Conservation (phyloP, 1,140 invertebrate species). For the Nilaparvata lugens region DNA sequence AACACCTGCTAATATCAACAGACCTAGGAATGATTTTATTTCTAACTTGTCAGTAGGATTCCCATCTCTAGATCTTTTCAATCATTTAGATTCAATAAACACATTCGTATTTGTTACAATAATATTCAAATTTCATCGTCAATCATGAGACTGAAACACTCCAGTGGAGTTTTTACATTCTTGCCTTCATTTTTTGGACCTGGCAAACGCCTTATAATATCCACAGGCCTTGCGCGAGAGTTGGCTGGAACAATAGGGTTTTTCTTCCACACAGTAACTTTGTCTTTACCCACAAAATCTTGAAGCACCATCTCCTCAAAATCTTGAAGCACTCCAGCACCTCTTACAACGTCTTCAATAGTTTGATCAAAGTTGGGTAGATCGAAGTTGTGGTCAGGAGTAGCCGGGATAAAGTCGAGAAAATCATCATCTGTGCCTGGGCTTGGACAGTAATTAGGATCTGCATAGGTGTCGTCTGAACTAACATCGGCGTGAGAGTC, state of each 20-base stretch:
- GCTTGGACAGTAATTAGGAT: not conserved
- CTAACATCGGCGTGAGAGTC: not conserved
- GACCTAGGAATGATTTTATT: too few relatives aligned
- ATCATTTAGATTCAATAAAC: slow-evolving; percentile 4
- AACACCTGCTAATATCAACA: too few relatives aligned
- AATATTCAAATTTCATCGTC: slow-evolving; percentile 17
- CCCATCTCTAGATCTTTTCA: too few relatives aligned
- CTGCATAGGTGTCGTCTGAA: not conserved
- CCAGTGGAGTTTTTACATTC: slow-evolving; percentile 11
- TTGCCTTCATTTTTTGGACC: not conserved
- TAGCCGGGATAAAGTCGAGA: not conserved
- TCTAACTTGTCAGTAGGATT: too few relatives aligned
- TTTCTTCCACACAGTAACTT: slow-evolving; percentile 6
- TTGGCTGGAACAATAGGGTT: not conserved
- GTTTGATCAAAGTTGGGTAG: not conserved
- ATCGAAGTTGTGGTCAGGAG: not conserved
- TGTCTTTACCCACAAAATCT: slow-evolving; percentile 7
- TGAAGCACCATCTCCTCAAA: not conserved
- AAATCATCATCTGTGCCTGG: not conserved
- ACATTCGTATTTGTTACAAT: slow-evolving; percentile 21
- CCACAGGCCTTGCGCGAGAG: not conserved
- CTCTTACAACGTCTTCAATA: slow-evolving; percentile 1
- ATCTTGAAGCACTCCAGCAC: not conserved
- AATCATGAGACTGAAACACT: slow-evolving; percentile 13
- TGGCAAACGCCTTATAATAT: slow-evolving; percentile 8